Conservation (phyloP, 2,797 vertebrate genomes). For the Sparidentex hasta region DNA sequence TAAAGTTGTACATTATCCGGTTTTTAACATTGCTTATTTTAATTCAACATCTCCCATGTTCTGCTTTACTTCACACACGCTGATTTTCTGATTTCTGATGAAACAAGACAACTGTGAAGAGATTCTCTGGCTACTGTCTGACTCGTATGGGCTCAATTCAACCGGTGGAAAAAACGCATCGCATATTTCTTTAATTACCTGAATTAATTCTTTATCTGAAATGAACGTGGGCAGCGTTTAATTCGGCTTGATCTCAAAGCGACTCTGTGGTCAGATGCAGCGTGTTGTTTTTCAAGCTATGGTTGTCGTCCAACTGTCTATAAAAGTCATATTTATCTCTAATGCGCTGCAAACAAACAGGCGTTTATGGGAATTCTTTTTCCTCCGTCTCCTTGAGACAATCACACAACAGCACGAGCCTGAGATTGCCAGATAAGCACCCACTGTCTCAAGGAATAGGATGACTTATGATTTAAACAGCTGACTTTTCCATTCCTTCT, state of each 20-base stretch:
- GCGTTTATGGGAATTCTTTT: neutral
- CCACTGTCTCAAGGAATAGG: constrained; percentile 10
- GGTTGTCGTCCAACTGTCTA: constrained; percentile 7
- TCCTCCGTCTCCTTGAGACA: neutral
- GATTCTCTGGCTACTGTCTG: neutral
- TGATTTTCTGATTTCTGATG: neutral
- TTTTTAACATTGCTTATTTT: neutral
- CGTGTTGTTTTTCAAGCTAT: constrained; percentile 4
- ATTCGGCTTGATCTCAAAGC: neutral
- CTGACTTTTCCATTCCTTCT: neutral
- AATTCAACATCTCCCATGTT: neutral
- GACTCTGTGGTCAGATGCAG: neutral
- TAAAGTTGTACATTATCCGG: constrained; percentile 4
- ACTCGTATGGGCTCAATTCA: neutral
- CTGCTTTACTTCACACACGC: neutral
- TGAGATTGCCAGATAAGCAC: neutral
- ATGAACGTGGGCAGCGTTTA: neutral
- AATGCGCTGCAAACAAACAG: neutral
- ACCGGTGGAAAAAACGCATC: neutral
- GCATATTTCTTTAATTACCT: neutral
- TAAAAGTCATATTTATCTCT: constrained; percentile 5
- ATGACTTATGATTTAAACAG: constrained; percentile 23
- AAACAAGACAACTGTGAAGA: neutral
- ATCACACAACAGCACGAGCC: neutral
- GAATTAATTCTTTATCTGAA: neutral